Evolutionary conservation across 1,140 invertebrate genomes (phyloP), one percentile per base, ranked within the genome.

Genomic region (Drosophila bocqueti): DNA sequence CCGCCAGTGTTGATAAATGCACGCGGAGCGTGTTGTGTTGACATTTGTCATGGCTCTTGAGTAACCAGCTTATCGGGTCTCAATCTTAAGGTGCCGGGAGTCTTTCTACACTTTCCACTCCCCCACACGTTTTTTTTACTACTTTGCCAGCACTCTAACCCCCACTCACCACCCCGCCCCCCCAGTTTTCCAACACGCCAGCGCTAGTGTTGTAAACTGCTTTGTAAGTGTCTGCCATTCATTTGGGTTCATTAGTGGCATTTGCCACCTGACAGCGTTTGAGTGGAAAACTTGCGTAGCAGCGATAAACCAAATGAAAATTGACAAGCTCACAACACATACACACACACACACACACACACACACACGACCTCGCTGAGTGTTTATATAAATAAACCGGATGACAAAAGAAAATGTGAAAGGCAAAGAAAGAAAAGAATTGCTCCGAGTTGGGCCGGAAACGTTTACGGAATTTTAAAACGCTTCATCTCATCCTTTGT

Each of bases 1-100:
- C 21, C 15, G 36, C 38, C 65, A 77, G 62, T 90, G 84, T 89
- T 87, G 85, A 89, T 84, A 90, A 89, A 89, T 89, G 84, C 84
- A 90, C 59, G 80, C 54, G 68, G 45, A 67, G 76, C 76, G 67
- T 73, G 66, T 64, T 54, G 60, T 57, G 76, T 72, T 72, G 76
- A 72, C 67, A 72, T 79, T 79, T 72, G 52, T 72, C 76, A 71
- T 18, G 58, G 66, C 49, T 62, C 76, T 77, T 63, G 59, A 66
- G 78, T 71, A 52, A 60, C 57, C 67, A 61, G 73, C 79, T 82
- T 82, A 83, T 82, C 79, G 46, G 58, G 21, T 78, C 52, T 49
- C 34, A 49, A 66, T 50, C 43, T 75, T 34, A 43, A 76, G 72
- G 68, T 46, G 42, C 26, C 58, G 62, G 26, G n/a, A 40, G 18